A percentile compares a stretch with the other conserved stretches of the same genome.
Conservation (phyloP, 2,888 invertebrate genomes). For the Smittia sp. region DNA sequence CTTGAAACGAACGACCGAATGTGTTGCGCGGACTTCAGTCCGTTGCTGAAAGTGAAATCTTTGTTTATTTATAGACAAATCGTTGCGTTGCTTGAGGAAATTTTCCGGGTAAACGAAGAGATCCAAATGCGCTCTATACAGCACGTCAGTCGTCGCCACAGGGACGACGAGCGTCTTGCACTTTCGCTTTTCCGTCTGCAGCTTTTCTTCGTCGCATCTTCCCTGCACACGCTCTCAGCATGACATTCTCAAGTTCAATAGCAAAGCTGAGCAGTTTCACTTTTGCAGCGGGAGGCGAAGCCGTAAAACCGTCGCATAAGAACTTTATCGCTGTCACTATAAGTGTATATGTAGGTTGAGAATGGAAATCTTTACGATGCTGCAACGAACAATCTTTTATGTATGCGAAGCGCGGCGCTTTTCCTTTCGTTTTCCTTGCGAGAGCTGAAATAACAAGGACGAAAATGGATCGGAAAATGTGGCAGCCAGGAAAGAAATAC, state of each 20-base stretch:
- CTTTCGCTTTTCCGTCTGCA: no score
- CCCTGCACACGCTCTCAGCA: background rate
- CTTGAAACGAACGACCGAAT: background rate
- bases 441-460: background rate
- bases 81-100: background rate
- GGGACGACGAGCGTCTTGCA: no score
- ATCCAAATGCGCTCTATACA: no score
- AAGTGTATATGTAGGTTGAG: constrained; percentile 38
- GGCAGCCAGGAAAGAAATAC: constrained; percentile 19
- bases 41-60: background rate
- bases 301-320: constrained; percentile 16
- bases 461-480: constrained; percentile 10
- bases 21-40: background rate
- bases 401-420: background rate
- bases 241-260: constrained; percentile 16
- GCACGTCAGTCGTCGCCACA: background rate
- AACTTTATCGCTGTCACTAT: constrained; percentile 12
- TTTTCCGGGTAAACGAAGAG: no score
- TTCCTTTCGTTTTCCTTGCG: constrained; percentile 11
- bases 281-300: background rate
- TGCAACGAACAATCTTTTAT: constrained; percentile 13
- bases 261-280: constrained; percentile 11
- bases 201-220: no score
- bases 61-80: background rate
- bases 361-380: constrained; percentile 28